These are phyloP conservation scores for Epinephelus moara DNA, from an alignment of 2,113 vertebrate genomes.

Conservation along the genomic window DNA sequence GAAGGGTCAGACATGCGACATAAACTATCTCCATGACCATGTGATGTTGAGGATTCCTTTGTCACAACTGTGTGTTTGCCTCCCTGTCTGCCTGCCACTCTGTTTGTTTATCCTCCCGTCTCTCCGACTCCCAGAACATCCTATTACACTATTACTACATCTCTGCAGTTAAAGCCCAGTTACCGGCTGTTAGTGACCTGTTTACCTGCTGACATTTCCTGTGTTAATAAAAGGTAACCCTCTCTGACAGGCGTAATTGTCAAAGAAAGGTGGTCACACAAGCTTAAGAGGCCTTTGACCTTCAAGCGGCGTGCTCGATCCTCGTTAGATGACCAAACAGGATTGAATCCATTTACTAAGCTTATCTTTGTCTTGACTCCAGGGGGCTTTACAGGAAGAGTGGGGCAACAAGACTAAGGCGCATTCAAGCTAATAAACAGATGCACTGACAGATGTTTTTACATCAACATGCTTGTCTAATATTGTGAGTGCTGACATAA, in stretches of 20 bases:
- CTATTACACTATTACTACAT: constrained; percentile 44
- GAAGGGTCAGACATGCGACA: constrained; percentile 66
- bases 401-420: constrained; percentile 7
- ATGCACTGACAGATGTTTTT: constrained; percentile 4
- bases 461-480: not conserved
- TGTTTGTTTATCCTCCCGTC: constrained; percentile 59
- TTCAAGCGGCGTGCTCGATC: constrained; percentile 38
- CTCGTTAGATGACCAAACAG: constrained; percentile 65
- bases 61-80: constrained; percentile 61
- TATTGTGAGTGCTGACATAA: no score
- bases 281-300: constrained; percentile 68
- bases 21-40: constrained; percentile 63
- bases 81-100: constrained; percentile 27
- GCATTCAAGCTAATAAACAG: constrained; percentile 17
- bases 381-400: constrained; percentile 32
- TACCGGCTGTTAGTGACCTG: constrained; percentile 49
- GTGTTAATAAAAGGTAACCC: constrained; percentile 53
- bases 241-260: constrained; percentile 61
- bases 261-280: constrained; percentile 61
- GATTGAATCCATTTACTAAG: constrained; percentile 56
- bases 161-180: constrained; percentile 12
- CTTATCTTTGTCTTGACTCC: constrained; percentile 56
- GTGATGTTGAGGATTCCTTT: constrained; percentile 69
- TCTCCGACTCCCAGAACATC: constrained; percentile 41
- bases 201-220: constrained; percentile 72